phyloP scores from a whole-genome alignment of 2,797 vertebrate species.

The Thunnus albacares region DNA sequence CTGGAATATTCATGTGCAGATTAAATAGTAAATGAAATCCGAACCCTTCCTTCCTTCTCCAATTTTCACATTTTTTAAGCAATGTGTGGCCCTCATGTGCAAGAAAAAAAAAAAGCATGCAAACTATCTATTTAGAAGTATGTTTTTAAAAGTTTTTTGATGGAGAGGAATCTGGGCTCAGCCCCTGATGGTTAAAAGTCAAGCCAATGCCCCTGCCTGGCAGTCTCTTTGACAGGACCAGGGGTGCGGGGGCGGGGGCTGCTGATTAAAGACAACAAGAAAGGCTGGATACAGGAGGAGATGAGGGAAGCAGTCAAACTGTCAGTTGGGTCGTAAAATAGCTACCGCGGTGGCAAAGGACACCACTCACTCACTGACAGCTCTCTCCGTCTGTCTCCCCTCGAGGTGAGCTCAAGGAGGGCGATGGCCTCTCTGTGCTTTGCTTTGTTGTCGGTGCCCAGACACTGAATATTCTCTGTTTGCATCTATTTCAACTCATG shows the following conservation, averaged over 20 bases:
- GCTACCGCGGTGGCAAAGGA: conserved; percentile 74
- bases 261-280: conserved; percentile 82
- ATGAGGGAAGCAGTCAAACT: conserved; percentile 83
- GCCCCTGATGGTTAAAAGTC: too few species aligned
- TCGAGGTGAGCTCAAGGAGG: conserved; percentile 45
- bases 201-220: conserved; percentile 27
- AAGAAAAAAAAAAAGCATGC: too few species aligned
- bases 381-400: conserved; percentile 49
- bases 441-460: conserved; percentile 27
- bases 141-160: too few species aligned
- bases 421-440: background rate
- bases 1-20: too few species aligned
- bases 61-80: too few species aligned
- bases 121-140: too few species aligned
- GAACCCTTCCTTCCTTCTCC: too few species aligned
- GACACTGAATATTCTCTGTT: conserved; percentile 33
- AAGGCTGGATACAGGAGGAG: conserved; percentile 58
- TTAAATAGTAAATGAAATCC: too few species aligned
- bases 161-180: too few species aligned
- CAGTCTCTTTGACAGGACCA: conserved; percentile 62
- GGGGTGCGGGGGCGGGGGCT: conserved; percentile 29
- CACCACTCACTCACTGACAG: conserved; percentile 78
- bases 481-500: conserved; percentile 31
- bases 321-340: conserved; percentile 81
- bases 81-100: too few species aligned